Conservation (phyloP, 2,888 invertebrate species). For the Drosophila pegasa region DNA sequence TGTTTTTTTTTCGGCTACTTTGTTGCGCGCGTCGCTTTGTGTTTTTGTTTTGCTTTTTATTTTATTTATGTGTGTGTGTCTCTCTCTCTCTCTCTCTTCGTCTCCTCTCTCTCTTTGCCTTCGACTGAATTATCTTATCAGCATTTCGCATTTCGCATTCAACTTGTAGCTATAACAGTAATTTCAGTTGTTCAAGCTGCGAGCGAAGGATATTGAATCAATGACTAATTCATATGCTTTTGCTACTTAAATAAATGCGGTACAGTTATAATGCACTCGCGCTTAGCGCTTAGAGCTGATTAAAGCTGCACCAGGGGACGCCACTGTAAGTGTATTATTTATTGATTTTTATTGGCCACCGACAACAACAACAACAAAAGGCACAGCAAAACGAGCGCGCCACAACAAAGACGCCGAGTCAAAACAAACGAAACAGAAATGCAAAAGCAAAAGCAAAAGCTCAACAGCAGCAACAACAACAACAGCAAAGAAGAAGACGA, state of each 20-base stretch:
- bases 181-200: conserved; percentile 29
- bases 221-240: conserved; percentile 2
- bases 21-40: conserved; percentile 24
- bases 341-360: conserved; percentile 66
- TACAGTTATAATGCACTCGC: not conserved
- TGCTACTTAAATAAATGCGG: not conserved
- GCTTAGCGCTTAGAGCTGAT: not conserved
- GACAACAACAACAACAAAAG: conserved; percentile 33
- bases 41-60: not conserved
- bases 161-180: conserved; percentile 41
- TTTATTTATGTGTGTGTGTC: not conserved
- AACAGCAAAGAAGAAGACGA: not conserved
- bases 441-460: conserved; percentile 37
- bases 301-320: conserved; percentile 1
- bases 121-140: conserved; percentile 58
- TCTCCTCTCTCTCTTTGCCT: conserved; percentile 16
- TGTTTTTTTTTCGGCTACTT: conserved; percentile 19
- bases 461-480: conserved; percentile 22
- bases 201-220: conserved; percentile 7
- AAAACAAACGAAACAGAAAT: conserved; percentile 49
- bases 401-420: conserved; percentile 69
- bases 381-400: conserved; percentile 60
- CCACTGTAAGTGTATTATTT: conserved; percentile 72
- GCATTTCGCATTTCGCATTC: conserved; percentile 51
- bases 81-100: not conserved